A percentile compares a stretch with the other conserved stretches of the same genome.
phyloP scores from a whole-genome alignment of 2,888 invertebrate genomes.

The Micoletzkya japonica region DNA sequence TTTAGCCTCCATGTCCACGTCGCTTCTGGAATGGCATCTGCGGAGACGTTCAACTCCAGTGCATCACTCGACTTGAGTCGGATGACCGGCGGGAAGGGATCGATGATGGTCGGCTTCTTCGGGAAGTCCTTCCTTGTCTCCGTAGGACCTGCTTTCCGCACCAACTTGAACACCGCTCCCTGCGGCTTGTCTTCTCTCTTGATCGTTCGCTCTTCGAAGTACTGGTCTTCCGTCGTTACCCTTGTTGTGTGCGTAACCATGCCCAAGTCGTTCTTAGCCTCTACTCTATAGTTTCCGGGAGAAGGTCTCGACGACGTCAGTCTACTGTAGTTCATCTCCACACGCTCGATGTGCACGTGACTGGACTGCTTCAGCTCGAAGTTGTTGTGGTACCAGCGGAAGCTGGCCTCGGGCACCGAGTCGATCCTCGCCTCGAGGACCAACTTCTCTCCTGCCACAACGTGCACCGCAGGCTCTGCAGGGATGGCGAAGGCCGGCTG shows the following conservation, averaged over 20 bases:
- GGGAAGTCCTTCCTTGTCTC: slow-evolving; percentile 38
- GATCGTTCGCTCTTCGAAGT: slow-evolving; percentile 19
- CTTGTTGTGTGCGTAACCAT: slow-evolving; percentile 32
- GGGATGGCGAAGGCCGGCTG: slow-evolving; percentile 30
- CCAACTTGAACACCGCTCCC: slow-evolving; percentile 32
- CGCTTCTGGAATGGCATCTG: slow-evolving; percentile 56
- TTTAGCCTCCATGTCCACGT: slow-evolving; percentile 57
- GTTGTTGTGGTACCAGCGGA: slow-evolving; percentile 53
- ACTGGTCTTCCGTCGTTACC: slow-evolving; percentile 35
- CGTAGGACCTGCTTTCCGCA: slow-evolving; percentile 28
- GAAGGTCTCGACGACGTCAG: slow-evolving; percentile 56
- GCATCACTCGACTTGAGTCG: slow-evolving; percentile 23
- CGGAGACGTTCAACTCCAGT: slow-evolving; percentile 34
- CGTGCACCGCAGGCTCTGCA: slow-evolving; percentile 37
- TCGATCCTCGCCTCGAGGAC: slow-evolving; percentile 41
- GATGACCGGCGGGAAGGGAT: slow-evolving; percentile 36
- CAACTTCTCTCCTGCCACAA: slow-evolving; percentile 37
- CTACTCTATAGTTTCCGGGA: slow-evolving; percentile 49
- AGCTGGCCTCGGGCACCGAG: slow-evolving; percentile 42
- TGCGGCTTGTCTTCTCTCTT: slow-evolving; percentile 13
- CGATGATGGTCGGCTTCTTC: slow-evolving; percentile 47
- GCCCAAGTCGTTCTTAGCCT: slow-evolving; percentile 46
- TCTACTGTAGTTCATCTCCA: slow-evolving; percentile 36
- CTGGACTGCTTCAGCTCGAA: slow-evolving; percentile 45
- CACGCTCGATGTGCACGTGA: slow-evolving; percentile 33